Base-by-base conservation (phyloP, 2,113 vertebrate genomes). In the Phoxinus phoxinus region DNA sequence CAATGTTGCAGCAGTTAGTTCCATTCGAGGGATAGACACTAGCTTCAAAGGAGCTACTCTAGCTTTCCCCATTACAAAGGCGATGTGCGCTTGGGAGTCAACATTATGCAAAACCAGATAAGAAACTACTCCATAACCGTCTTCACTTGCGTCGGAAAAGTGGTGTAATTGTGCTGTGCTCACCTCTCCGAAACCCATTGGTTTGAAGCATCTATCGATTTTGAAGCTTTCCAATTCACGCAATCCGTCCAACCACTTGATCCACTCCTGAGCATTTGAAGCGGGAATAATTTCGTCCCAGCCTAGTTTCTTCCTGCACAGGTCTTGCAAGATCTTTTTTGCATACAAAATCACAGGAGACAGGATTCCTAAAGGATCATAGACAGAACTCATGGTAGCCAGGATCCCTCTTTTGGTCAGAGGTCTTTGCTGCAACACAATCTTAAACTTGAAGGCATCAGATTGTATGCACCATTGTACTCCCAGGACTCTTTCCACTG, bases 391-490 rank as follows among this genome's bases (percentile, higher is more conserved):
- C n/a, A n/a, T n/a, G n/a, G n/a, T n/a, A n/a, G n/a, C n/a, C n/a
- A n/a, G n/a, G n/a, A n/a, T n/a, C n/a, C n/a, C n/a, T n/a, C n/a
- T n/a, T n/a, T n/a, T n/a, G n/a, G n/a, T n/a, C n/a, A n/a, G n/a
- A n/a, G n/a, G n/a, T n/a, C n/a, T n/a, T n/a, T n/a, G n/a, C n/a
- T n/a, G n/a, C n/a, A n/a, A n/a, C n/a, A n/a, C n/a, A n/a, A n/a
- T n/a, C n/a, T n/a, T n/a, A n/a, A 73, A 44, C 37, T 73, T 44
- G 23, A 73, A 73, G 23, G 37, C 71, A 44, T 73, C 71, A 25
- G 21, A 73, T 44, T 73, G 71, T 44, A 73, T 13, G 12, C 71
- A 44, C 71, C 71, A 73, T 11, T 73, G 71, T 44, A 13, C 37
- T 1, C 37, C 71, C 0, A 73, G 21, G 3, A n/a, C 69, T 44